Conservation (phyloP, 2,888 invertebrate species). For the Arge pagana region DNA sequence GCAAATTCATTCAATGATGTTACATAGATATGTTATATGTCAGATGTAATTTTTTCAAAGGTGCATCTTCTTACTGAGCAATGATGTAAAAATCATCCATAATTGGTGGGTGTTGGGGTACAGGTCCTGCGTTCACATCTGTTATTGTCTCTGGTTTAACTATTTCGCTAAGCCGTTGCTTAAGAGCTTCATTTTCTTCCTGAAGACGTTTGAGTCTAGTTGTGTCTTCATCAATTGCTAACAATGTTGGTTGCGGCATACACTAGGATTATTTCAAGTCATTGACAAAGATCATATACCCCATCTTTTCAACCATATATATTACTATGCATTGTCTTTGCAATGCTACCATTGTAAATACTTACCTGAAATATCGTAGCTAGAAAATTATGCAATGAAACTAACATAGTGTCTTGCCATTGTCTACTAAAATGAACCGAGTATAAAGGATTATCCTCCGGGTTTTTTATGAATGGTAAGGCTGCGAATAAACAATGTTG, state of each 20-base stretch:
- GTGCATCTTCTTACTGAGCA: conserved; percentile 68
- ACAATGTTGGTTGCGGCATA: conserved; percentile 84
- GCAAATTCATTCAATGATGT: conserved; percentile 49
- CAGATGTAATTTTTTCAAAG: background rate
- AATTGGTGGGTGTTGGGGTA: conserved; percentile 77
- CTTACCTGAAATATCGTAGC: conserved; percentile 80
- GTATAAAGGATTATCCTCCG: conserved; percentile 88
- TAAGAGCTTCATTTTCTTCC: conserved; percentile 79
- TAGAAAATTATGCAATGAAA: conserved; percentile 90
- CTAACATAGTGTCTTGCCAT: conserved; percentile 93
- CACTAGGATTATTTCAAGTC: too few species aligned
- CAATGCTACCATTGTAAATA: conserved; percentile 16
- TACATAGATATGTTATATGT: conserved; percentile 1
- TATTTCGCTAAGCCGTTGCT: conserved; percentile 62
- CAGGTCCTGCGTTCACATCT: conserved; percentile 68
- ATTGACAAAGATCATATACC: conserved; percentile 7
- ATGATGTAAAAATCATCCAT: conserved; percentile 92
- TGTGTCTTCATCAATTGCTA: conserved; percentile 86
- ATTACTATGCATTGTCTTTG: conserved; percentile 1
- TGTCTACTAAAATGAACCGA: conserved; percentile 87
- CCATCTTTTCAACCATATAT: background rate
- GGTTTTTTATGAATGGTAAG: conserved; percentile 87
- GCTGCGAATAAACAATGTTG: conserved; percentile 64
- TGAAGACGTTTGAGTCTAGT: conserved; percentile 78
- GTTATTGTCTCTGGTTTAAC: conserved; percentile 62